Conservation (phyloP, 2,113 vertebrate genomes). For the Setophaga petechia region DNA sequence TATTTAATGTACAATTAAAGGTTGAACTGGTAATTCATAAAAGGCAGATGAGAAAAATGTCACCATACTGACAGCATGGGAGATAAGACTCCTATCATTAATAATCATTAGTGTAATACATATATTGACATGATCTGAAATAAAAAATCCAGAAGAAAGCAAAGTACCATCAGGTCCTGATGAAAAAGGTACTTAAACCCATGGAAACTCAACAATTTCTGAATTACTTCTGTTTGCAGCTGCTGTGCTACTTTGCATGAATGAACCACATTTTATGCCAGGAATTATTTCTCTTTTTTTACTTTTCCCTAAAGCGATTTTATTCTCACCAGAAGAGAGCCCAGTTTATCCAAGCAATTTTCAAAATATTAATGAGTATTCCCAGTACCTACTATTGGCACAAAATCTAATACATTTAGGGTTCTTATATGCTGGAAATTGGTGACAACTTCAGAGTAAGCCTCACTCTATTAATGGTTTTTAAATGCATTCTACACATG, state of each 20-base stretch:
- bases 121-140: not conserved
- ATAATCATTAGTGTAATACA: not conserved
- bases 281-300: not conserved
- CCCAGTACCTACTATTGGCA: not conserved
- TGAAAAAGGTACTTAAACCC: not conserved
- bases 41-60: not conserved
- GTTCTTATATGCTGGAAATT: not conserved
- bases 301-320: not conserved
- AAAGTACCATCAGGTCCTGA: not conserved
- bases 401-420: not conserved
- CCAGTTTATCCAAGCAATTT: not conserved
- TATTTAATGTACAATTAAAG: not conserved
- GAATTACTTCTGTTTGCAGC: not conserved
- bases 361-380: not conserved
- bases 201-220: not conserved
- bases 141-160: not conserved
- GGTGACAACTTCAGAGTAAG: not conserved
- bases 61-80: not conserved
- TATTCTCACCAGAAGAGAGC: not conserved
- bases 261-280: not conserved
- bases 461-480: not conserved
- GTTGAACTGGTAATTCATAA: not conserved
- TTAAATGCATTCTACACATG: not conserved
- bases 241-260: not conserved
- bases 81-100: not conserved